Conservation (phyloP, 2,888 invertebrate genomes). For the Carabus problematicus region DNA sequence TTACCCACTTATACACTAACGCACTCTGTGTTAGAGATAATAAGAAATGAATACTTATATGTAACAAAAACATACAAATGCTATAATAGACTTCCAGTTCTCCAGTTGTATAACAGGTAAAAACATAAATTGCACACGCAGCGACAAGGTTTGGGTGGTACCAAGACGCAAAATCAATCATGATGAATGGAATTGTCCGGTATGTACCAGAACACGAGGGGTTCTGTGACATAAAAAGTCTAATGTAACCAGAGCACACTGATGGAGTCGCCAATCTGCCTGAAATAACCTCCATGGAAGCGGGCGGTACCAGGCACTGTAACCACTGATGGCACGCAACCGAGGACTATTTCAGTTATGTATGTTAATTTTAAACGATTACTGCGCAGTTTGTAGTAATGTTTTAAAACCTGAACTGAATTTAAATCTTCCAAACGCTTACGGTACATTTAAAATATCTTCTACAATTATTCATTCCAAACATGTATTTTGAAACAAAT, state of each 20-base stretch:
- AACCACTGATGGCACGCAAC: conserved; percentile 28
- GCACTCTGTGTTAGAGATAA: too few species aligned
- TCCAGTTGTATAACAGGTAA: too few species aligned
- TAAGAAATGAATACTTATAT: too few species aligned
- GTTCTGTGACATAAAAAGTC: conserved; percentile 13
- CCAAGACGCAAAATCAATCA: conserved; percentile 24
- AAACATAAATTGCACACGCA: too few species aligned
- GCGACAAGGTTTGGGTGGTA: neutral
- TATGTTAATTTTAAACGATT: conserved; percentile 16
- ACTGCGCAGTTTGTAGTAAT: conserved; percentile 9
- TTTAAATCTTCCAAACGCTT: too few species aligned
- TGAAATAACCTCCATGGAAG: neutral
- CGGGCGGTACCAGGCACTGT: neutral
- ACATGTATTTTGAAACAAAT: too few species aligned
- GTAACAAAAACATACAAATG: too few species aligned
- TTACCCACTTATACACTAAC: too few species aligned
- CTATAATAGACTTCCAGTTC: too few species aligned
- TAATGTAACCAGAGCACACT: conserved; percentile 16
- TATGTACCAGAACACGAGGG: conserved; percentile 22
- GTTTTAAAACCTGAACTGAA: too few species aligned
- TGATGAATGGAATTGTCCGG: conserved; percentile 17
- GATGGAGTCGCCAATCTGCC: conserved; percentile 11
- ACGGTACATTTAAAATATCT: too few species aligned
- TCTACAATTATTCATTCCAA: too few species aligned
- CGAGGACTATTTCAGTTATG: conserved; percentile 27